Conservation (phyloP, 35 echinoderm and acorn worm genomes). For the Heliocidaris erythrogramma region DNA sequence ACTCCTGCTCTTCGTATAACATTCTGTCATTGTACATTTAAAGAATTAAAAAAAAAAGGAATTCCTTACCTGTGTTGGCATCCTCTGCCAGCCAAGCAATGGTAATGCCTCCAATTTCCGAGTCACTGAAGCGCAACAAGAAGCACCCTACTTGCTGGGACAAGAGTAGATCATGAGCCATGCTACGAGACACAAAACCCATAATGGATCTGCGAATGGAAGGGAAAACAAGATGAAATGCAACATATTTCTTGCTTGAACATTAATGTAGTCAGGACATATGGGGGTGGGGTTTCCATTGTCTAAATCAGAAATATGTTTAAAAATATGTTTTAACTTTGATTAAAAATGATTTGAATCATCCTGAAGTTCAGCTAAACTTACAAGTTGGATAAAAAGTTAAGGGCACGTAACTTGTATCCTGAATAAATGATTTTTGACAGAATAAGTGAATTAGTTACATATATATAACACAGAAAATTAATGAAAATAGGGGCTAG, state of each 20-base stretch:
- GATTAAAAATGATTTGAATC: no score
- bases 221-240: background rate
- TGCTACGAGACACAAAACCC: constrained; percentile 86
- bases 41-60: no score
- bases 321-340: no score
- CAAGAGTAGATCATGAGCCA: constrained; percentile 81
- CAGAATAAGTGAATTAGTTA: background rate
- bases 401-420: background rate
- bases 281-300: no score
- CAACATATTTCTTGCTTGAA: no score
- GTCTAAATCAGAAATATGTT: no score
- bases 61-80: constrained; percentile 74
- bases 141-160: constrained; percentile 60
- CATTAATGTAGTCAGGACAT: no score
- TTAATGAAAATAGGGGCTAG: background rate
- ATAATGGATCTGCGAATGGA: constrained; percentile 71
- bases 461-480: background rate
- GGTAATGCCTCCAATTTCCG: constrained; percentile 93
- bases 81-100: constrained; percentile 95
- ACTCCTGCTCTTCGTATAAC: no score
- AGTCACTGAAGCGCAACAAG: constrained; percentile 92
- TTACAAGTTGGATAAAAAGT: no score
- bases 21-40: no score
- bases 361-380: no score
- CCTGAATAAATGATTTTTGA: background rate